Percentiles rank a stretch among this genome's conserved stretches.
phyloP scores from a whole-genome alignment of 2,113 vertebrate genomes.

The Notiomystis cincta region DNA sequence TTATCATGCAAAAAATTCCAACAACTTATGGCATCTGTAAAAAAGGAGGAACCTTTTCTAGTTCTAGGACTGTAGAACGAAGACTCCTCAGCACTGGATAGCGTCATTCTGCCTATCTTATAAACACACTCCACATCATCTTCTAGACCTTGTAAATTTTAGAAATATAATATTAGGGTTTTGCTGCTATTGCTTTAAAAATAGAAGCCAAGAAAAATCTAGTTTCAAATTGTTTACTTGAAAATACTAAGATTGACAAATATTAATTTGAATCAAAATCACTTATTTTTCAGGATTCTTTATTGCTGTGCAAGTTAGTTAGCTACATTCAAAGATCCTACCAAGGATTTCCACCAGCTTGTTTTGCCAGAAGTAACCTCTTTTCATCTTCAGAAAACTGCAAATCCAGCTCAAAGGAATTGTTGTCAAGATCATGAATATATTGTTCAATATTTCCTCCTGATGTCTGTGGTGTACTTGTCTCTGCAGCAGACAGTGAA shows the following conservation, averaged over 20 bases:
- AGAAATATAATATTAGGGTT: neutral
- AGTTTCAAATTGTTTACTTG: neutral
- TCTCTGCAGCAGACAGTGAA: conserved; percentile 78
- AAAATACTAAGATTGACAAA: neutral
- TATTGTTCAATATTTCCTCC: conserved; percentile 98
- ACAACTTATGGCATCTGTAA: neutral
- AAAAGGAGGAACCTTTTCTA: neutral
- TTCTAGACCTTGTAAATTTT: neutral
- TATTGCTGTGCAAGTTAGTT: neutral
- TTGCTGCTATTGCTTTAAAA: neutral
- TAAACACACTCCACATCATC: neutral
- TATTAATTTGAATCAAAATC: neutral
- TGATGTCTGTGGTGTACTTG: conserved; percentile 76
- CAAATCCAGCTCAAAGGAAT: conserved; percentile 96
- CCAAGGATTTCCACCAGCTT: conserved; percentile 93
- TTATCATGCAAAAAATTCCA: neutral
- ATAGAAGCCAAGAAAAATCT: neutral
- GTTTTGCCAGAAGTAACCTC: conserved; percentile 90
- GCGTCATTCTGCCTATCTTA: neutral
- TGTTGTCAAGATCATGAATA: conserved; percentile 95
- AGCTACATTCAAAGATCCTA: conserved; percentile 60
- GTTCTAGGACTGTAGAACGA: neutral
- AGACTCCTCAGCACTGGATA: neutral
- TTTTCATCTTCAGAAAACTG: conserved; percentile 97
- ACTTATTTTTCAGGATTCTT: neutral